These are phyloP conservation scores for Neopipo cinnamomea DNA, from an alignment of 2,113 vertebrate genomes.

Conservation along the genomic window DNA sequence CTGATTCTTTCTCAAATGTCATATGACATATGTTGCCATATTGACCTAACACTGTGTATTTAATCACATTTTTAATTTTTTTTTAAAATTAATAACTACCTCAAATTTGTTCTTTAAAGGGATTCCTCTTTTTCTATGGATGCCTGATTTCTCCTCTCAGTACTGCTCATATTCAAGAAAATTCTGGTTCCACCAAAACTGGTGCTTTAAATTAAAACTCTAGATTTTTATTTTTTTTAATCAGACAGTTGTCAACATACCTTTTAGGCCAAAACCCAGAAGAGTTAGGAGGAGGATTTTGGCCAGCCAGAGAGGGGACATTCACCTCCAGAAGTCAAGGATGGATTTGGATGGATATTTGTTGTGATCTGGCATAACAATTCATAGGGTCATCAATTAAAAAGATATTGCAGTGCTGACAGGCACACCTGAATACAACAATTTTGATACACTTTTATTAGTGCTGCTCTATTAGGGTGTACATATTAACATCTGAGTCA, in stretches of 20 bases:
- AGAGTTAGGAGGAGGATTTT: background rate
- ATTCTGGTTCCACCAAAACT: background rate
- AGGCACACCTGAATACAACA: background rate
- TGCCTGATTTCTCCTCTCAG: background rate
- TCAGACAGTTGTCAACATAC: background rate
- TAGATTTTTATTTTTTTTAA: background rate
- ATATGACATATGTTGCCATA: background rate
- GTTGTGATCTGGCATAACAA: background rate
- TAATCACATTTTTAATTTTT: background rate
- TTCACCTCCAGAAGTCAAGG: background rate
- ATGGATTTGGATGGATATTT: background rate
- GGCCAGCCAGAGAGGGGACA: background rate
- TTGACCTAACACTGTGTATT: background rate
- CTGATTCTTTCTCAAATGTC: background rate
- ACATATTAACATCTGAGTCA: background rate
- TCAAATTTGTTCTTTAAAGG: background rate
- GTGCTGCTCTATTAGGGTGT: background rate
- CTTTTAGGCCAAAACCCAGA: background rate
- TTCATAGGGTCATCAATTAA: background rate
- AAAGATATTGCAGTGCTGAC: background rate
- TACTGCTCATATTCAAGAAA: background rate
- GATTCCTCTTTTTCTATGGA: background rate
- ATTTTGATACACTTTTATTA: background rate
- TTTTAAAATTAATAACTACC: too few relatives aligned
- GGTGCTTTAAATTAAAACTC: background rate